Conservation (phyloP, 1,140 invertebrate genomes). For the Doryteuthis pealeii region DNA sequence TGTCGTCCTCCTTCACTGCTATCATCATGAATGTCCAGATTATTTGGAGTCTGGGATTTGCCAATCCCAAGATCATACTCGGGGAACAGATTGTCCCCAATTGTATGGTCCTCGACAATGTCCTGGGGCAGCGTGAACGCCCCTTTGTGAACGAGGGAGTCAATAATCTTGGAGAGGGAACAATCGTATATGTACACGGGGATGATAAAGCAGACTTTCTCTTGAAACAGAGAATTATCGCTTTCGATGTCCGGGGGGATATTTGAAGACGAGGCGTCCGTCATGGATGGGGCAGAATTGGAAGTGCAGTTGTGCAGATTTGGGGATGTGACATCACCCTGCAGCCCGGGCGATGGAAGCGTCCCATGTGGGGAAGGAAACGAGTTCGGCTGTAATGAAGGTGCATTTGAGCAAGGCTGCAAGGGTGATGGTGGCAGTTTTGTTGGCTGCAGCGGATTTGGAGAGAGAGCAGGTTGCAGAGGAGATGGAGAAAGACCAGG, state of each 20-base stretch:
- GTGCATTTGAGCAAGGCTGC: too few relatives aligned
- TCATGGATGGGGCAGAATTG: neutral
- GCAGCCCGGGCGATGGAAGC: too few relatives aligned
- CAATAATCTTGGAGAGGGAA: conserved; percentile 66
- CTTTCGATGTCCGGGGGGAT: neutral
- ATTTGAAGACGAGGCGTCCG: neutral
- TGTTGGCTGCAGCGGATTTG: neutral
- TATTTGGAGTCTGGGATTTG: neutral
- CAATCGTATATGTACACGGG: conserved; percentile 76
- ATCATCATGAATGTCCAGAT: conserved; percentile 26
- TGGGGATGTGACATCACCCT: neutral
- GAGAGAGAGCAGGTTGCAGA: too few relatives aligned
- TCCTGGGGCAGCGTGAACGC: conserved; percentile 51
- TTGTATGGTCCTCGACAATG: conserved; percentile 56
- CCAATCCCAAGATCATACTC: neutral
- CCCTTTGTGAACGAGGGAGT: conserved; percentile 65
- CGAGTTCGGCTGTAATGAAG: too few relatives aligned
- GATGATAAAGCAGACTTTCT: conserved; percentile 47
- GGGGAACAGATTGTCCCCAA: conserved; percentile 18
- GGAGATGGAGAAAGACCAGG: too few relatives aligned
- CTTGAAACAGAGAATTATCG: neutral
- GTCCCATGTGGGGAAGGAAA: too few relatives aligned
- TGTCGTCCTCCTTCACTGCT: conserved; percentile 28
- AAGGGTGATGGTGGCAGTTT: neutral
- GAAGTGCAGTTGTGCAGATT: neutral